Evolutionary conservation across 2,888 invertebrate species (phyloP), one percentile per base, ranked within the genome.

Genomic region (Drosophila mimetica): DNA sequence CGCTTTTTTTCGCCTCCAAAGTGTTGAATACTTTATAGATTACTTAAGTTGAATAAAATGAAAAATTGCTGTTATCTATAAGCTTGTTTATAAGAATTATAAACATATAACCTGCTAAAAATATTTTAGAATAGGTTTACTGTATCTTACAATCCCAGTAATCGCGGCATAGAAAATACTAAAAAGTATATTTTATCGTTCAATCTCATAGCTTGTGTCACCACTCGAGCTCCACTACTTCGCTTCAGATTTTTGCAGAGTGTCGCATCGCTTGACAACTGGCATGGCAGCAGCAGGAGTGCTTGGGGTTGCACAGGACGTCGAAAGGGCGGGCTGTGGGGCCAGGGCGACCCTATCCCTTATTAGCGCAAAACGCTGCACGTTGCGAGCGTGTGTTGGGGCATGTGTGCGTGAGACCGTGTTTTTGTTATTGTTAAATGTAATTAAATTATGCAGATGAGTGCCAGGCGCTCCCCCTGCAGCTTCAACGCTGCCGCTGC

Each of bases 381-480:
- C 81, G 87, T 81, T 60, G 50, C 41, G 25, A 25, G 46, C 50
- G 48, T 34, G 41, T 52, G 6, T 20, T 18, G 47, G 16, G 46
- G 63, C 57, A 60, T 51, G 66, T 52, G 66, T 55, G 59, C 46
- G 53, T 25, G 44, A 32, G 51, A 9, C 51, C 28, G 54, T 50
- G 65, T 65, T 72, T 76, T 72, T 82, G 86, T 82, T 87, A 81
- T 82, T 82, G 86, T 84, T 81, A 58, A 87, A 82, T 78, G 79
- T 87, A 85, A 82, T 82, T 87, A 87, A 82, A 87, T 82, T 82
- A 81, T 86, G 81, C 81, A 81, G 87, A 86, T 81, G 81, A 86
- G 81, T 81, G 69, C 76, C 84, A 71, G 59, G 66, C 57, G 37
- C 39, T 55, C 63, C 22, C 57, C 8, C n/a, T 36, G 41, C 6